Base-by-base conservation (phyloP, 2,888 invertebrate species). In the Subacronicta megacephala region DNA sequence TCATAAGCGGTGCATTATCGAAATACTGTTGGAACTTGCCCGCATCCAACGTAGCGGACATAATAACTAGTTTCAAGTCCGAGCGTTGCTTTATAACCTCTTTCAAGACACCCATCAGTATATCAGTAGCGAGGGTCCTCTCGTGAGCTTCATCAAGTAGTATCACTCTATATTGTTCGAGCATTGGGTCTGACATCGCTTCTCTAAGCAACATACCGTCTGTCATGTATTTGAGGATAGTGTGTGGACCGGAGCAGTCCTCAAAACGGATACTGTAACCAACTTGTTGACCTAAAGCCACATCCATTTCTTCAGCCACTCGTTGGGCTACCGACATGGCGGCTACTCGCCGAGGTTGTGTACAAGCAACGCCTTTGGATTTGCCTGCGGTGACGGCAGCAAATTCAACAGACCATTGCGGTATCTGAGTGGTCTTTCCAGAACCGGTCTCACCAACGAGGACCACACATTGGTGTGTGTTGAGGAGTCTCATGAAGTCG, bases 1-100 rank as follows among this genome's bases (percentile, higher is more conserved):
- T 99, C 98, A 99, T 99, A 33, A 99, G 90, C 0, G 99, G 99
- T 0, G 99, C 99, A 86, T 99, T 98, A 79, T 99, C 99, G 86
- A 99, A 99, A 88, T 99, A 99, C 86, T 98, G 97, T 94, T 99
- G 99, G 90, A 99, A 99, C 90, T 99, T 99, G 5, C 99, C 99
- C 42, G 99, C 99, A 90, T 99, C 99, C 26, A 99, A 93, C 0
- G 99, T 99, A 0, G 99, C 99, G 62, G 99, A 99, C 99, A 99
- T 99, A 80, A 99, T 98, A 62, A 99, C 98, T 54, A 99, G 95
- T 89, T 99, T 99, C 54, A 99, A 95, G 88, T 99, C 99, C 0
- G 95, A 91, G 18, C 99, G 95, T 79, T 99, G 99, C 42, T 97
- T 98, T 7, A 98, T 98, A 0, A 99, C 99, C 93, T 99, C 99